Percentiles rank a stretch among this genome's conserved stretches.
phyloP scores from a whole-genome alignment of 2,888 invertebrate genomes.

The Helobdella robusta region DNA sequence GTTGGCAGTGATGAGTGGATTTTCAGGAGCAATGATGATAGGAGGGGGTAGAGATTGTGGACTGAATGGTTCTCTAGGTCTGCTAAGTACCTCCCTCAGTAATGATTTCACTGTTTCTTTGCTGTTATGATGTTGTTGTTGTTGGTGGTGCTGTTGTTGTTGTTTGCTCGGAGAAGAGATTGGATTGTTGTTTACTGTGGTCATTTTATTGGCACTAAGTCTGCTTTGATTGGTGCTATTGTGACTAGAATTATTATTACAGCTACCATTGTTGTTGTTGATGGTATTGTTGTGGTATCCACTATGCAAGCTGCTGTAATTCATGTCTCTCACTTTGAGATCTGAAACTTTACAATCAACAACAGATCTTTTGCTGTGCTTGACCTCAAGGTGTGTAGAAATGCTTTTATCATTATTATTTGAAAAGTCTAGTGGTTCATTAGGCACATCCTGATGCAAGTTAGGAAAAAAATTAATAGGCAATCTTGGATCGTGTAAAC shows the following conservation, averaged over 20 bases:
- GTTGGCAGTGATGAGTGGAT: background rate
- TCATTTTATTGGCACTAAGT: too few relatives aligned
- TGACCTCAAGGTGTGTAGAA: too few relatives aligned
- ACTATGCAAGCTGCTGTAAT: too few relatives aligned
- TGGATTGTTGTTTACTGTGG: background rate
- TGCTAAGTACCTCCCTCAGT: constrained; percentile 20
- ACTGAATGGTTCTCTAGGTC: background rate
- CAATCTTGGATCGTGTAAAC: background rate
- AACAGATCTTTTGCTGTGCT: too few relatives aligned
- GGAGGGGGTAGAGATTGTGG: background rate
- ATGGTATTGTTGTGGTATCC: too few relatives aligned
- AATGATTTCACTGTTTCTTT: constrained; percentile 20
- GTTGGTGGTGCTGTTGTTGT: too few relatives aligned
- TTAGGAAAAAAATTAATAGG: constrained; percentile 13
- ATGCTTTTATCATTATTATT: constrained; percentile 9
- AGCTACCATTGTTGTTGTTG: background rate
- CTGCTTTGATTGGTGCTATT: background rate
- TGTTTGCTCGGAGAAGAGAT: background rate
- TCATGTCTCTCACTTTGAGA: too few relatives aligned
- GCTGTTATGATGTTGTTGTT: background rate
- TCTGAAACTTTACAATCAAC: too few relatives aligned
- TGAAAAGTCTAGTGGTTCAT: constrained; percentile 23
- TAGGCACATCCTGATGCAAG: background rate
- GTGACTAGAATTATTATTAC: background rate
- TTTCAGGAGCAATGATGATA: too few relatives aligned